A percentile compares a stretch with the other conserved stretches of the same genome.
These are phyloP conservation scores for Diachasma alloeum DNA, from an alignment of 1,140 invertebrate genomes.

Conservation along the genomic window DNA sequence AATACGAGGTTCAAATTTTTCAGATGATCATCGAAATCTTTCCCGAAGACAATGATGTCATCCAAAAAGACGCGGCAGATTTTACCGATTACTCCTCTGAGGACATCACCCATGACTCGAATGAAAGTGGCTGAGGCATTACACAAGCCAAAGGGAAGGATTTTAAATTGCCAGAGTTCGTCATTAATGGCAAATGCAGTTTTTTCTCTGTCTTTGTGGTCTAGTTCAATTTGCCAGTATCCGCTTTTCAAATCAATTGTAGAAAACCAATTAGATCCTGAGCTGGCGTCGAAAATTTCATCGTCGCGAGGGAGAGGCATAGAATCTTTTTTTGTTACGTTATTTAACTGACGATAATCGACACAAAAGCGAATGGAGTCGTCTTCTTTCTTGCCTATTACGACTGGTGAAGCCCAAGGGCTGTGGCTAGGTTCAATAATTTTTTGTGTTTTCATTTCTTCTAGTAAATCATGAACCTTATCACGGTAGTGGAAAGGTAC, in stretches of 20 bases:
- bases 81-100: too few relatives aligned
- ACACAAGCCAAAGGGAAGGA: slow-evolving; percentile 40
- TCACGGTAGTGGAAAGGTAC: background rate
- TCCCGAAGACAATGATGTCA: too few relatives aligned
- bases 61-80: too few relatives aligned
- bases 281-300: too few relatives aligned
- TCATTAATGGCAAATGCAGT: slow-evolving; percentile 55
- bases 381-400: background rate
- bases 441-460: background rate
- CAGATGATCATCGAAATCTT: slow-evolving; percentile 39
- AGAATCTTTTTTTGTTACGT: too few relatives aligned
- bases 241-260: too few relatives aligned
- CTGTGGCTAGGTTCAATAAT: too few relatives aligned
- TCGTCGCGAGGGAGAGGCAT: too few relatives aligned
- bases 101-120: too few relatives aligned
- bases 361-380: slow-evolving; percentile 40
- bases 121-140: slow-evolving; percentile 40
- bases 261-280: too few relatives aligned
- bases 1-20: slow-evolving; percentile 24
- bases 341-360: too few relatives aligned
- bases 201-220: slow-evolving; percentile 44
- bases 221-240: slow-evolving; percentile 60
- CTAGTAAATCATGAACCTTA: background rate
- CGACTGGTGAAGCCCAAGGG: too few relatives aligned
- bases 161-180: slow-evolving; percentile 37